Evolutionary conservation across 2,888 invertebrate species (phyloP), one percentile per base, ranked within the genome.

Genomic region (Macaria notata): DNA sequence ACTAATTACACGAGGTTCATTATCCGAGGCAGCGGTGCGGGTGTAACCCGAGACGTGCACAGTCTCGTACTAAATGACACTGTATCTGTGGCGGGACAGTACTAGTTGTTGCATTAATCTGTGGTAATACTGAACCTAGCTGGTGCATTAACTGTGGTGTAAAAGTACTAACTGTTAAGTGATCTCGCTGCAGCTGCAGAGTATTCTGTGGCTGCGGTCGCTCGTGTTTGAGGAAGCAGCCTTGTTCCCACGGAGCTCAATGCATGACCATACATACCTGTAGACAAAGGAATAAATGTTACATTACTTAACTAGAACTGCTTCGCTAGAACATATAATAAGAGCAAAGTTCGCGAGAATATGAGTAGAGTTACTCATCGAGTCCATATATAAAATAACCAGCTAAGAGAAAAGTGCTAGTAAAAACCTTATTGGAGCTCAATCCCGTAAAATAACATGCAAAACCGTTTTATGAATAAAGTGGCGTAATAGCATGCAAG

Each of bases 161-260:
- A 8, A n/a, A 36, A 41, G 41, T 36, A 46, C 49, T 46, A 50
- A 56, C 55, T 50, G 42, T 8, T 41, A 31, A 4, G 7, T 44
- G 19, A 31, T 29, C 45, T 49, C 41, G 44, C 31, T 30, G 31
- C 9, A 29, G 43, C 49, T 50, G 44, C 19, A 29, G 36, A 1
- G 6, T 44, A 44, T n/a, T 29, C 44, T 55, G 50, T 49, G 46
- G 53, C 54, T 49, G 59, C 46, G 60, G 60, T 59, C 50, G 66
- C 62, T 66, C 66, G 64, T 65, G 68, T 69, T 71, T 69, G 66
- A 77, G 77, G 77, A 77, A 77, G 75, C 68, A 60, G 55, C 54
- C 57, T 56, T 9, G 58, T 77, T 77, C 77, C 70, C 77, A 78
- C 77, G 77, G 63, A 68, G 73, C 49, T 58, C 58, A 49, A 50